These are phyloP conservation scores for Gavialis gangeticus DNA, from an alignment of 2,113 vertebrate genomes.

Conservation along the genomic window DNA sequence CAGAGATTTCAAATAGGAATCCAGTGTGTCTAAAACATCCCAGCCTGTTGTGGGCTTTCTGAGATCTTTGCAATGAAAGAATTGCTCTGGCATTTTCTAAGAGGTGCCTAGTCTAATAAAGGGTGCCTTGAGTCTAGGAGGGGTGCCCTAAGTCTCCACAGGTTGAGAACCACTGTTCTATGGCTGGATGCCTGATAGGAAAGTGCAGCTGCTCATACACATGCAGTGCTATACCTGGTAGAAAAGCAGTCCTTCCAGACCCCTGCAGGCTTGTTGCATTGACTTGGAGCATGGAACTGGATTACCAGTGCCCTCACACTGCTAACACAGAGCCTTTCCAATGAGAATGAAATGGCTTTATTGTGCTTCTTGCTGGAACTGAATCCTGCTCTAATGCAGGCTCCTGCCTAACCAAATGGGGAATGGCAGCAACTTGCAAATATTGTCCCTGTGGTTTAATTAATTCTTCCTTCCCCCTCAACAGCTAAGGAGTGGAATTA, in stretches of 20 bases:
- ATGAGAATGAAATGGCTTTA: neutral
- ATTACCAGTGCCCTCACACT: fast-evolving
- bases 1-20: too few species aligned
- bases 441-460: neutral
- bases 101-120: too few species aligned
- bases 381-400: neutral
- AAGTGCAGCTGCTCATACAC: neutral
- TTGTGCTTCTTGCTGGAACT: neutral
- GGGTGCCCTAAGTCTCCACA: neutral
- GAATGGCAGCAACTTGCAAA: neutral
- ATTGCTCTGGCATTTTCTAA: too few species aligned
- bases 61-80: too few species aligned
- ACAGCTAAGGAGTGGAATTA: neutral
- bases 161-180: too few species aligned
- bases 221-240: fast-evolving
- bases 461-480: neutral
- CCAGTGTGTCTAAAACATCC: too few species aligned
- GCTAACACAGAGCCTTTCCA: neutral
- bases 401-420: neutral
- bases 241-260: neutral
- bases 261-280: fast-evolving
- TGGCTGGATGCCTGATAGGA: neutral
- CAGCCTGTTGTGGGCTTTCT: too few species aligned
- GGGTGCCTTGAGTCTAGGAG: too few species aligned
- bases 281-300: fast-evolving